These are phyloP conservation scores for Macaria notata DNA, from an alignment of 2,888 invertebrate species.

Conservation along the genomic window DNA sequence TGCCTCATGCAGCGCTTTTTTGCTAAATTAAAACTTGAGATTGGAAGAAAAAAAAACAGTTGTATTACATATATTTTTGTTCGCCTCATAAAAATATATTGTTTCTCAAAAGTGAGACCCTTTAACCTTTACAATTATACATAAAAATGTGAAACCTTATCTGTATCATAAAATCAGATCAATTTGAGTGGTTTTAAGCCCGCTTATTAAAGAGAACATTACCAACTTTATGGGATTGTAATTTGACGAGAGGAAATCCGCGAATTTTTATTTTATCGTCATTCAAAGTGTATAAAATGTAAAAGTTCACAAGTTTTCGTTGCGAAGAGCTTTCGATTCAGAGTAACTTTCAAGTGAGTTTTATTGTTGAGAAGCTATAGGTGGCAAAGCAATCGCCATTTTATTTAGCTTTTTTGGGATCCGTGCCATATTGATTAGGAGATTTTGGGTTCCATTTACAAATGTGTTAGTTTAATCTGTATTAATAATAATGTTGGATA, in stretches of 20 bases:
- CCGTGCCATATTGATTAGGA: too few relatives aligned
- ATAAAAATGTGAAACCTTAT: conserved; percentile 1
- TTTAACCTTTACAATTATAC: neutral
- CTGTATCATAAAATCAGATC: conserved; percentile 1
- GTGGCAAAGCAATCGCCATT: conserved; percentile 12
- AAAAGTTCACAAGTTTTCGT: conserved; percentile 15
- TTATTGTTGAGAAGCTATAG: conserved; percentile 17
- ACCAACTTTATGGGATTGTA: conserved; percentile 13
- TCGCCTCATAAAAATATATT: too few relatives aligned
- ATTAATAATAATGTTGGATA: too few relatives aligned
- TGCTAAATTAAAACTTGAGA: too few relatives aligned
- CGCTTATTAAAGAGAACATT: conserved; percentile 5
- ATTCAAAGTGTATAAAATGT: conserved; percentile 12
- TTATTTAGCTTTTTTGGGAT: neutral
- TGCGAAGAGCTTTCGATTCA: conserved; percentile 1
- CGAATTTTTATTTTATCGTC: conserved; percentile 15
- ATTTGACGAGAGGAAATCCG: conserved; percentile 16
- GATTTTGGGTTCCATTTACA: too few relatives aligned
- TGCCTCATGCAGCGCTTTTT: too few relatives aligned
- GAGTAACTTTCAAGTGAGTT: conserved; percentile 15
- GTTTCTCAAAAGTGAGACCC: too few relatives aligned
- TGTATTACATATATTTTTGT: too few relatives aligned
- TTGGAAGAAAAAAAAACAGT: too few relatives aligned
- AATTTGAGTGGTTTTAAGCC: conserved; percentile 2
- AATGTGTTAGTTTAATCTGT: too few relatives aligned